Conservation (phyloP, 2,113 vertebrate genomes). For the Pachycephala philippinensis region DNA sequence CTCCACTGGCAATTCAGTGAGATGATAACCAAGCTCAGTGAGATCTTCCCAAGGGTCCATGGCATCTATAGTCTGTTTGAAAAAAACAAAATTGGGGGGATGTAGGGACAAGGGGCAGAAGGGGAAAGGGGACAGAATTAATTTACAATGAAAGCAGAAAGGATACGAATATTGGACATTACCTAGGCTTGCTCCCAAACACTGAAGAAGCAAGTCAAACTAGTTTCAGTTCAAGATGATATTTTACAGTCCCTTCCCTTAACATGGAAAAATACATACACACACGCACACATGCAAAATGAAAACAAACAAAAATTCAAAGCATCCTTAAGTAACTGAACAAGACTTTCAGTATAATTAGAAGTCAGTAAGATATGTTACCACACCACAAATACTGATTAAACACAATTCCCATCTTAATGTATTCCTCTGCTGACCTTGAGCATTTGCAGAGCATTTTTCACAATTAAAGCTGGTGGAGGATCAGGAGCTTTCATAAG, state of each 20-base stretch:
- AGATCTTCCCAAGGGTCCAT: slow-evolving; percentile 91
- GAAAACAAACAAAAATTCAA: neutral
- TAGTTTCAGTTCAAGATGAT: fast-evolving
- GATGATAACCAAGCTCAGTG: slow-evolving; percentile 90
- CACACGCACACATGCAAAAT: neutral
- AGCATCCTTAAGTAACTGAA: neutral
- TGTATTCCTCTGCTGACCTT: slow-evolving; percentile 77
- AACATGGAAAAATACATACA: neutral
- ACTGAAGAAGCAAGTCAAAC: neutral
- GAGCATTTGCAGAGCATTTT: slow-evolving; percentile 88
- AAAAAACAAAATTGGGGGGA: neutral
- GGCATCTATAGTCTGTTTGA: slow-evolving; percentile 86
- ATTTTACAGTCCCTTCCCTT: neutral
- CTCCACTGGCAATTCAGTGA: slow-evolving; percentile 90
- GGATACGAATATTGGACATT: neutral
- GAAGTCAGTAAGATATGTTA: neutral
- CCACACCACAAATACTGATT: neutral
- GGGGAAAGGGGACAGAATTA: neutral
- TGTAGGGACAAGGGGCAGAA: fast-evolving
- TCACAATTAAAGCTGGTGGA: slow-evolving; percentile 83
- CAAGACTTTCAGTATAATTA: neutral
- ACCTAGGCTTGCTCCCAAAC: neutral
- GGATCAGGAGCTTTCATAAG: slow-evolving; percentile 93
- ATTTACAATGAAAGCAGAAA: neutral
- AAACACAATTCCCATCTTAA: neutral